phyloP scores from a whole-genome alignment of 1,140 invertebrate species.

The Stratiolaelaps scimitus region DNA sequence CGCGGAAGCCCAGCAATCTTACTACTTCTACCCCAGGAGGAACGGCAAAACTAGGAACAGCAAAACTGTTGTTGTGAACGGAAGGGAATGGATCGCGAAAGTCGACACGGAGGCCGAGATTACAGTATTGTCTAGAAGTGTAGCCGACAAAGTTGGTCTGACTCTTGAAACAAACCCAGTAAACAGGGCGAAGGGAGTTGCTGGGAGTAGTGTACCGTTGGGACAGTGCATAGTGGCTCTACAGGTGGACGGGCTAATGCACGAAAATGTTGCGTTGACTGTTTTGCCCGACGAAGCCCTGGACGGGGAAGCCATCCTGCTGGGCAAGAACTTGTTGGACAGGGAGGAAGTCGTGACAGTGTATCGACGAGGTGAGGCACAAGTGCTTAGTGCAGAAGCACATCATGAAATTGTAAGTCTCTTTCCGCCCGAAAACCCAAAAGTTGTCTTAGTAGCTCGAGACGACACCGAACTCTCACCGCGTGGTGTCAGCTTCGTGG shows the following conservation, averaged over 20 bases:
- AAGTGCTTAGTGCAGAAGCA: neutral
- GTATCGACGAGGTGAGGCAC: too few relatives aligned
- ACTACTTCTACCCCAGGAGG: too few relatives aligned
- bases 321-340: too few relatives aligned
- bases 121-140: neutral
- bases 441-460: neutral
- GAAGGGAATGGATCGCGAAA: too few relatives aligned
- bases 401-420: neutral
- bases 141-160: neutral
- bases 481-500: neutral
- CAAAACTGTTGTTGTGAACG: too few relatives aligned
- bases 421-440: neutral
- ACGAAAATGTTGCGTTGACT: neutral
- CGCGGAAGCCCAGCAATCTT: too few relatives aligned
- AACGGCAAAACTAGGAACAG: too few relatives aligned
- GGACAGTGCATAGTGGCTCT: neutral
- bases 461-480: neutral
- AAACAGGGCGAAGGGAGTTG: neutral
- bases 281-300: neutral
- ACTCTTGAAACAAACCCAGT: neutral
- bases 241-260: neutral
- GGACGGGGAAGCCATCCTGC: constrained; percentile 13
- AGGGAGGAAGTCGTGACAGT: too few relatives aligned
- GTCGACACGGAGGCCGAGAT: too few relatives aligned
- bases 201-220: neutral